Percentiles rank a stretch among this genome's conserved stretches.
These are phyloP conservation scores for Physocephala rufipes DNA, from an alignment of 2,888 invertebrate genomes.

Conservation along the genomic window DNA sequence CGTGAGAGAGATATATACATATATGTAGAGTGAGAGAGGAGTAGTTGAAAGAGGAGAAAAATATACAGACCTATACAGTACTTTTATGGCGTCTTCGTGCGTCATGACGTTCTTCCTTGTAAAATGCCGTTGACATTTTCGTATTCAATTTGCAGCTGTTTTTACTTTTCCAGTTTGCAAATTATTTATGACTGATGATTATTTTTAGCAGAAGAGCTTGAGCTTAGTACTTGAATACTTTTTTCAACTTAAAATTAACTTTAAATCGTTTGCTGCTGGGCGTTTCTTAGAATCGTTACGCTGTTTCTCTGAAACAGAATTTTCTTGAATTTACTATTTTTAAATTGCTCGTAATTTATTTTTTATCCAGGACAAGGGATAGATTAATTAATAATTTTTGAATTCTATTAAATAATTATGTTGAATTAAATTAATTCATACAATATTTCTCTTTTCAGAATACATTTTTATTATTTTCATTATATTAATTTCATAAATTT, in stretches of 20 bases:
- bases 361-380: too few relatives aligned
- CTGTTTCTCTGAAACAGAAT: background rate
- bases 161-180: conserved; percentile 21
- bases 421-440: too few relatives aligned
- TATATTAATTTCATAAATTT: background rate
- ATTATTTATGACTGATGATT: background rate
- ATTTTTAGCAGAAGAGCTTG: conserved; percentile 17
- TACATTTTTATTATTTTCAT: too few relatives aligned
- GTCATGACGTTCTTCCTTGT: background rate
- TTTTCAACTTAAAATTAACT: background rate
- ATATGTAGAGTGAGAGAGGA: too few relatives aligned
- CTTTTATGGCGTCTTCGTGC: background rate
- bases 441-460: too few relatives aligned
- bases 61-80: too few relatives aligned
- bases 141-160: conserved; percentile 1
- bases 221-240: background rate
- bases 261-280: conserved; percentile 10
- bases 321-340: background rate
- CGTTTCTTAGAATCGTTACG: conserved; percentile 25
- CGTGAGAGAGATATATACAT: too few relatives aligned
- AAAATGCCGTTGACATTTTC: background rate
- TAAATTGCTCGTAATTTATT: too few relatives aligned
- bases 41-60: too few relatives aligned
- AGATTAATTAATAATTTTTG: too few relatives aligned
- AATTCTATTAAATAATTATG: too few relatives aligned